Evolutionary conservation across 2,113 vertebrate species (phyloP).

Genomic region (Hydrolagus affinis): DNA sequence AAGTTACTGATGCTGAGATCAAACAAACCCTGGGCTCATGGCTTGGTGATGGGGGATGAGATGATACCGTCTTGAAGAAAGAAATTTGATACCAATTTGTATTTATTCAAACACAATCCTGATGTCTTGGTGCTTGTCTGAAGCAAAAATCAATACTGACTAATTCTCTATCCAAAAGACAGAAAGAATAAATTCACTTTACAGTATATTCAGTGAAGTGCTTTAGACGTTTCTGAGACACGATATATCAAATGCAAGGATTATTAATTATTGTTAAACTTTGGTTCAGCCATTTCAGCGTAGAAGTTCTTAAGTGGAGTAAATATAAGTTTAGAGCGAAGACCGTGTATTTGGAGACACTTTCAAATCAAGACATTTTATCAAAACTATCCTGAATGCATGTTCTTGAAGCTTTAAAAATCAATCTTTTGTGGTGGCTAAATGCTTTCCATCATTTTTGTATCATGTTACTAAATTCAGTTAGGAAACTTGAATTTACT

Average conservation of each 20-base stretch:
- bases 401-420: not conserved
- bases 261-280: too few relatives aligned
- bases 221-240: too few relatives aligned
- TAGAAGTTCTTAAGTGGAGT: too few relatives aligned
- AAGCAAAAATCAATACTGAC: not conserved
- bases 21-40: conserved; percentile 43
- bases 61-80: conserved; percentile 55
- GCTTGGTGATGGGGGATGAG: conserved; percentile 4
- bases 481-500: not conserved
- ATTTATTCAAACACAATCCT: not conserved
- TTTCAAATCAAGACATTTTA: too few relatives aligned
- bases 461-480: not conserved
- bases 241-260: too few relatives aligned
- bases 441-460: not conserved
- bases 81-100: conserved; percentile 48
- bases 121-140: not conserved
- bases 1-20: conserved; percentile 46
- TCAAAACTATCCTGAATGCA: too few relatives aligned
- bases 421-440: not conserved
- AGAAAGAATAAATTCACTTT: not conserved
- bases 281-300: too few relatives aligned
- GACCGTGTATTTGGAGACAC: too few relatives aligned
- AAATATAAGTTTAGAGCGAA: too few relatives aligned
- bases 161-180: not conserved
- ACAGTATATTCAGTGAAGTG: too few relatives aligned